These are phyloP conservation scores for Microctenopoma stevenorrisi DNA, from an alignment of 2,797 vertebrate genomes.

Conservation along the genomic window DNA sequence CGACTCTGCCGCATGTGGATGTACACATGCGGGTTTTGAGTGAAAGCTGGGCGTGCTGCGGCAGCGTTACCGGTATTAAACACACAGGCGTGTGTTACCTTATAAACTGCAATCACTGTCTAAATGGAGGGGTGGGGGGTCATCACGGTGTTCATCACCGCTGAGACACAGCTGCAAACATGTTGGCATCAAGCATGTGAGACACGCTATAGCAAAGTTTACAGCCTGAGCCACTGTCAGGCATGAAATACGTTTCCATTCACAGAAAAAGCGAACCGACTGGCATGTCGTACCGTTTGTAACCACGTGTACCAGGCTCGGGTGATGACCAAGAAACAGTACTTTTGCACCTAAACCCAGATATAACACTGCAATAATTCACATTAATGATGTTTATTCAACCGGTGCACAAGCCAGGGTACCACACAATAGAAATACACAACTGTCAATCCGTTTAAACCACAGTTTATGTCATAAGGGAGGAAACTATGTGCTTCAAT, in stretches of 20 bases:
- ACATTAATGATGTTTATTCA: accelerated
- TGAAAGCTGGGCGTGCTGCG: constrained; percentile 2
- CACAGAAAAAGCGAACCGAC: too few relatives aligned
- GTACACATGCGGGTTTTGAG: constrained; percentile 36
- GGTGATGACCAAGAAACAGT: neutral
- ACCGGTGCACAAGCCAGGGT: neutral
- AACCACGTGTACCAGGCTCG: constrained; percentile 59
- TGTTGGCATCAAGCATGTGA: constrained; percentile 23
- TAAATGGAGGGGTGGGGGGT: neutral
- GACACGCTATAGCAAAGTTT: neutral
- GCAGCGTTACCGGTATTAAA: neutral
- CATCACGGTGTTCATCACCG: neutral
- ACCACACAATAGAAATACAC: neutral
- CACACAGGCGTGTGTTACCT: neutral
- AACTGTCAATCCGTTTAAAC: constrained; percentile 49
- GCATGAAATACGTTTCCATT: accelerated
- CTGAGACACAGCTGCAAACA: constrained; percentile 42
- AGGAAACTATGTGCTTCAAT: constrained; percentile 5
- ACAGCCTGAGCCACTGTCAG: too few relatives aligned
- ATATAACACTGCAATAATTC: neutral
- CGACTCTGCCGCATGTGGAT: constrained; percentile 55
- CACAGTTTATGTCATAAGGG: neutral
- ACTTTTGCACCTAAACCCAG: constrained; percentile 1
- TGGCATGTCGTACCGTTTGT: neutral
- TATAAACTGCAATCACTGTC: neutral